A percentile compares a stretch with the other conserved stretches of the same genome.
Conservation (phyloP, 2,113 vertebrate species). For the Pterocles burchelli region DNA sequence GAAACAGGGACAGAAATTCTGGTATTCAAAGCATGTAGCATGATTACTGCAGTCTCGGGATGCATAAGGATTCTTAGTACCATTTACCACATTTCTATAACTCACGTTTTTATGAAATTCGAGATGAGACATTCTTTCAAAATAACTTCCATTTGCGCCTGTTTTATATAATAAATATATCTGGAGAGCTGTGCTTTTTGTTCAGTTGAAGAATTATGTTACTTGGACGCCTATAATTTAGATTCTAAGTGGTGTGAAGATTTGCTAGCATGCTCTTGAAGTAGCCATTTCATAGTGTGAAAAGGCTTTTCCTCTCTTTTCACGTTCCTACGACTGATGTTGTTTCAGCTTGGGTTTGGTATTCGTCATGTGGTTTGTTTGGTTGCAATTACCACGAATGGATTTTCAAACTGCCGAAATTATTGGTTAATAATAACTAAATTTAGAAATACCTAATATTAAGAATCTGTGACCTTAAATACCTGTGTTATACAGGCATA, state of each 20-base stretch:
- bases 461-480: neutral
- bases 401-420: neutral
- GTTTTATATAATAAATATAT: neutral
- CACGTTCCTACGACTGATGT: neutral
- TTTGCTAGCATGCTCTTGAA: neutral
- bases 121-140: neutral
- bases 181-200: neutral
- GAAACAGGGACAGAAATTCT: neutral
- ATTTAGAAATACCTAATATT: neutral
- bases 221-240: neutral
- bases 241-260: neutral
- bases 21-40: neutral
- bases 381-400: neutral
- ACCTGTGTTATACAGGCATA: neutral
- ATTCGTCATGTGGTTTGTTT: neutral
- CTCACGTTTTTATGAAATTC: neutral
- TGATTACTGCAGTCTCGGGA: neutral
- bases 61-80: neutral
- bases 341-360: neutral
- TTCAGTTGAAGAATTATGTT: neutral
- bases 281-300: neutral
- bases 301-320: neutral
- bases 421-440: neutral
- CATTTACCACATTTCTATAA: neutral
- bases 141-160: neutral